These are phyloP conservation scores for Enteromius anoplus DNA, from an alignment of 2,797 vertebrate species.

Conservation along the genomic window DNA sequence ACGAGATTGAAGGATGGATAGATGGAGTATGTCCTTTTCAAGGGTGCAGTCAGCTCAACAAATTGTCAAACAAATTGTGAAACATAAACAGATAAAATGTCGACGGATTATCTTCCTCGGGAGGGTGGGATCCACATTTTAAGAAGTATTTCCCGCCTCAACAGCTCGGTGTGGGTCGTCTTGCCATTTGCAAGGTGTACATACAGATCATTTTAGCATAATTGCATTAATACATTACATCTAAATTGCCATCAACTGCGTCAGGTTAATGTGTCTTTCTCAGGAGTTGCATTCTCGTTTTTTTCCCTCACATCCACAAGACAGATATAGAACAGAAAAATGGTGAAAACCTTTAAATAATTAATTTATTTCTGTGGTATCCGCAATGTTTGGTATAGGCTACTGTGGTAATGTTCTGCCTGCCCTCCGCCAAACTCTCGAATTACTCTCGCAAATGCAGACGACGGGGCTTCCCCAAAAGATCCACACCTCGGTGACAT, in stretches of 20 bases:
- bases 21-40: constrained; percentile 32
- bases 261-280: constrained; percentile 70
- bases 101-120: constrained; percentile 55
- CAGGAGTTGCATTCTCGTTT: constrained; percentile 58
- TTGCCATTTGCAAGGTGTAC: constrained; percentile 56
- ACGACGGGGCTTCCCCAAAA: constrained; percentile 72
- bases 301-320: constrained; percentile 43
- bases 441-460: constrained; percentile 68
- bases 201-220: constrained; percentile 51
- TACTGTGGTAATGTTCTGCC: constrained; percentile 59
- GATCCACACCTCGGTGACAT: constrained; percentile 72
- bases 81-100: constrained; percentile 48
- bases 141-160: constrained; percentile 55
- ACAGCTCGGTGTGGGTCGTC: constrained; percentile 42
- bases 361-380: constrained; percentile 71
- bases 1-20: constrained; percentile 37
- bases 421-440: constrained; percentile 60
- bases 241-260: constrained; percentile 60
- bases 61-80: constrained; percentile 40
- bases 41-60: constrained; percentile 41
- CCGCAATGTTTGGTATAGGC: constrained; percentile 70
- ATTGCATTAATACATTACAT: constrained; percentile 59
- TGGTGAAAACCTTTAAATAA: constrained; percentile 71
- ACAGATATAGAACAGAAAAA: constrained; percentile 73
- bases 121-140: constrained; percentile 57